These are phyloP conservation scores for Notolabrus celidotus DNA, from an alignment of 2,797 vertebrate genomes.

Conservation along the genomic window DNA sequence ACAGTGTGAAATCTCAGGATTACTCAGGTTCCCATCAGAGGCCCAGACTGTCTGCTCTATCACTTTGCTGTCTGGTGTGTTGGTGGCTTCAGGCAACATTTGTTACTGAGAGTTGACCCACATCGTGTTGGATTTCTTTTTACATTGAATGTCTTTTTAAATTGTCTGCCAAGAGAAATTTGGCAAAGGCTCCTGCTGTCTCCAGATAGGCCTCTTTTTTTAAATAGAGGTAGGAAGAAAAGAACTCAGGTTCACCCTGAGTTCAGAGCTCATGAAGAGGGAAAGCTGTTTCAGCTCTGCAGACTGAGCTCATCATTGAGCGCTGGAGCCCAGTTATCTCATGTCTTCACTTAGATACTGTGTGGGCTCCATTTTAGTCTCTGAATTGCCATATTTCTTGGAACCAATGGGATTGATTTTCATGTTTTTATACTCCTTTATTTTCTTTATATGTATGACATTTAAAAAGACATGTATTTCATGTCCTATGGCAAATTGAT, in stretches of 20 bases:
- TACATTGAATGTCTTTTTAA: constrained; percentile 51
- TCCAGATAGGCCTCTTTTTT: constrained; percentile 47
- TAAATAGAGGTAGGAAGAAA: constrained; percentile 35
- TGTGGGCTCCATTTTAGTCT: constrained; percentile 13
- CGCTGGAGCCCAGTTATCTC: constrained; percentile 23
- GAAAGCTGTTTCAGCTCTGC: constrained; percentile 53
- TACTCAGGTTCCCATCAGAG: constrained; percentile 58
- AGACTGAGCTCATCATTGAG: constrained; percentile 45
- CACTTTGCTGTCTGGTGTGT: constrained; percentile 51
- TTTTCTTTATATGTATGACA: not conserved
- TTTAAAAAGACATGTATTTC: not conserved
- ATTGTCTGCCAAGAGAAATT: constrained; percentile 61
- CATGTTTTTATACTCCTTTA: not conserved
- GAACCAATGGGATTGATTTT: not conserved
- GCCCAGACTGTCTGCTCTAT: constrained; percentile 55
- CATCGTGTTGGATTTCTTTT: constrained; percentile 61
- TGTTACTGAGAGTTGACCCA: constrained; percentile 61
- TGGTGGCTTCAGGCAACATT: constrained; percentile 62
- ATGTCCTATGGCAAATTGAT: no score
- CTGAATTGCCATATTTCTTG: not conserved
- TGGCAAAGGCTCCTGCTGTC: constrained; percentile 63
- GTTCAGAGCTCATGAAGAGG: constrained; percentile 74
- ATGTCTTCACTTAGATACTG: constrained; percentile 20
- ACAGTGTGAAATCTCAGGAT: constrained; percentile 62
- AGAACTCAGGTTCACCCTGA: constrained; percentile 72